phyloP scores from a whole-genome alignment of 2,113 vertebrate species.

The Maccullochella peelii region DNA sequence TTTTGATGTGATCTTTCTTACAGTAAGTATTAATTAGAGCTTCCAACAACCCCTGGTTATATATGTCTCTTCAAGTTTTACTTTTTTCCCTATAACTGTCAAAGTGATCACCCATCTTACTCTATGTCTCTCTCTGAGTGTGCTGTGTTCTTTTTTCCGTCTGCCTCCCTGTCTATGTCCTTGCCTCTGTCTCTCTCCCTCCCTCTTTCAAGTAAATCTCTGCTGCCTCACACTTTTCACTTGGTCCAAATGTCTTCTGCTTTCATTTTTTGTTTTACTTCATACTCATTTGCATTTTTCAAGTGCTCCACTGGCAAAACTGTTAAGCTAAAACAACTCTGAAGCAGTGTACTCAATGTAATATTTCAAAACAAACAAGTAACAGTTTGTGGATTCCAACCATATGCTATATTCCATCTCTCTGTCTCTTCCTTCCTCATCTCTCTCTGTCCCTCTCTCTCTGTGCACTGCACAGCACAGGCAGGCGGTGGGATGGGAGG shows the following conservation, averaged over 20 bases:
- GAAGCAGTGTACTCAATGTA: neutral
- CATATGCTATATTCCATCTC: conserved; percentile 38
- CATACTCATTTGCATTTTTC: conserved; percentile 33
- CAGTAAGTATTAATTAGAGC: conserved; percentile 77
- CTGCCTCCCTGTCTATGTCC: conserved; percentile 59
- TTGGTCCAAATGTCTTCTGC: conserved; percentile 54
- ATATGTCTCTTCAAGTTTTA: conserved; percentile 56
- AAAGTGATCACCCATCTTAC: conserved; percentile 51
- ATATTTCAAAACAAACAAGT: conserved; percentile 54
- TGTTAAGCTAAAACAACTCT: conserved; percentile 5
- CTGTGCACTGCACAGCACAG: conserved; percentile 75
- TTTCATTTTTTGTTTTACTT: conserved; percentile 55
- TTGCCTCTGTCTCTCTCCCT: conserved; percentile 24
- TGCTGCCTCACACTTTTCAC: conserved; percentile 49
- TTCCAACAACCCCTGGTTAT: conserved; percentile 67
- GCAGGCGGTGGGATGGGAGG: conserved; percentile 78
- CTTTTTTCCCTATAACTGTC: conserved; percentile 57
- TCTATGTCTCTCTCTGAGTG: conserved; percentile 40
- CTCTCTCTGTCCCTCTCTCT: conserved; percentile 57
- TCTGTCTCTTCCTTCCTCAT: conserved; percentile 49
- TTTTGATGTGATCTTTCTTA: conserved; percentile 79
- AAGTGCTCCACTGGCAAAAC: conserved; percentile 10
- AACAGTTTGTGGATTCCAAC: conserved; percentile 36
- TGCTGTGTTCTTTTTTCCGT: conserved; percentile 70
- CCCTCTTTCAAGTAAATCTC: conserved; percentile 45